Base-by-base conservation (phyloP, 1,140 invertebrate species). In the Drosophila bocqueti region DNA sequence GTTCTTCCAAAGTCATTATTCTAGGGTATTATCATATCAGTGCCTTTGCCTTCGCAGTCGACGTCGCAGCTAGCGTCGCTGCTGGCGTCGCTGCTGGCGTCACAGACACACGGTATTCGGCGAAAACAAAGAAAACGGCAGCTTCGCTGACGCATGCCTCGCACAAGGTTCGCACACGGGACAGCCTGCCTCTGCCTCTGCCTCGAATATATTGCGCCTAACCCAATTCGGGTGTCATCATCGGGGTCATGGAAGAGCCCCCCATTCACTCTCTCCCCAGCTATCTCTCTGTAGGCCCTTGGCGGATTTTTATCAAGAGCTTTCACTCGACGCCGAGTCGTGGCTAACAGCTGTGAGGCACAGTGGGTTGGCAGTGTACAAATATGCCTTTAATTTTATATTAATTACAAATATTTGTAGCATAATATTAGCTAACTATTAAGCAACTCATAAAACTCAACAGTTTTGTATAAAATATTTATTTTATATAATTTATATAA, bases 161-260 rank as follows among this genome's bases (percentile, higher is more conserved):
- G 57, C 34, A 62, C 45, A 38, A 55, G 52, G 52, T 42, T 62
- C 55, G 63, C 16, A 65, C 26, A 45, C 26, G 63, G 49, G 26
- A 26, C 24, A 40, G 34, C 63, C 47, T 21, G 45, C 24, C 24
- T 24, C 24, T 24, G 24, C 26, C 26, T 4, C 26, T 29, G 26
- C 18, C 11, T 29, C n/a, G 29, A 24, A 60, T 47, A 54, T 79
- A 86, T 86, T 87, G 83, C 83, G 83, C 76, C 83, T 86, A 86
- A 86, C 80, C 67, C 83, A 87, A 74, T 83, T 76, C 57, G 61
- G 82, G 80, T 86, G 79, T 86, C 83, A 85, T 86, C 83, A 86
- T 79, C 31, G 38, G 76, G 64, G 68, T 66, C 83, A 82, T 79
- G 83, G 76, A 82, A 71, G 71, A 82, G 76, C 24, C 67, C 49